phyloP scores from a whole-genome alignment of 1,140 invertebrate genomes.

The Charaxes varanes region DNA sequence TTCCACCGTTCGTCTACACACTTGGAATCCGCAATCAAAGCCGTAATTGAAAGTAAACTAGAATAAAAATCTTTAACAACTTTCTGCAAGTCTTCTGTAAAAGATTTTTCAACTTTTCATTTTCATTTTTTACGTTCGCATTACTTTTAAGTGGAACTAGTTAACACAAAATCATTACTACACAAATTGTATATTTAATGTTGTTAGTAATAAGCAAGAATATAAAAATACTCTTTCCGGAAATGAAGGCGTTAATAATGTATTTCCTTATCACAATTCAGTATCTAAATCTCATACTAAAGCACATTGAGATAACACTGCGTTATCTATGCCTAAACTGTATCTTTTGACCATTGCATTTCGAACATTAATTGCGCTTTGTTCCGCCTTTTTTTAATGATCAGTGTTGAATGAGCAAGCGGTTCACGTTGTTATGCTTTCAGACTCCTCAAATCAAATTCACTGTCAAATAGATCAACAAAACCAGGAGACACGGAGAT shows the following conservation, averaged over 20 bases:
- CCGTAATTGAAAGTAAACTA: conserved; percentile 2
- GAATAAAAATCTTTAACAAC: not conserved
- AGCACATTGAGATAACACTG: conserved; percentile 18
- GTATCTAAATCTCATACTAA: conserved; percentile 25
- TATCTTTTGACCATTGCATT: conserved; percentile 17
- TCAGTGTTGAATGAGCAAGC: too few relatives aligned
- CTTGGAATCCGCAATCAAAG: conserved; percentile 2
- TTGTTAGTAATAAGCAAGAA: not conserved
- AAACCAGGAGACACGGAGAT: too few relatives aligned
- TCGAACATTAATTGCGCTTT: not conserved
- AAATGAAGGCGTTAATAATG: conserved; percentile 11
- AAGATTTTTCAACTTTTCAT: too few relatives aligned
- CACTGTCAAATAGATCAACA: too few relatives aligned
- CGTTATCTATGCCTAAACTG: conserved; percentile 20
- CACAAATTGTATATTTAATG: not conserved
- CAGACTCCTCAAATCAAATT: too few relatives aligned
- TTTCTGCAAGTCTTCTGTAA: too few relatives aligned
- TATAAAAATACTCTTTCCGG: not conserved
- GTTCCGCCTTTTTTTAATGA: too few relatives aligned
- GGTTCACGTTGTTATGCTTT: too few relatives aligned
- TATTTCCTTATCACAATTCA: conserved; percentile 16
- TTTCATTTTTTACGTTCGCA: too few relatives aligned
- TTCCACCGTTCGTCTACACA: not conserved
- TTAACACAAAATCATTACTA: too few relatives aligned
- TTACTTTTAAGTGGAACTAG: too few relatives aligned